These are phyloP conservation scores for Mycetomoellerius zeteki DNA, from an alignment of 1,140 invertebrate species.

Conservation along the genomic window DNA sequence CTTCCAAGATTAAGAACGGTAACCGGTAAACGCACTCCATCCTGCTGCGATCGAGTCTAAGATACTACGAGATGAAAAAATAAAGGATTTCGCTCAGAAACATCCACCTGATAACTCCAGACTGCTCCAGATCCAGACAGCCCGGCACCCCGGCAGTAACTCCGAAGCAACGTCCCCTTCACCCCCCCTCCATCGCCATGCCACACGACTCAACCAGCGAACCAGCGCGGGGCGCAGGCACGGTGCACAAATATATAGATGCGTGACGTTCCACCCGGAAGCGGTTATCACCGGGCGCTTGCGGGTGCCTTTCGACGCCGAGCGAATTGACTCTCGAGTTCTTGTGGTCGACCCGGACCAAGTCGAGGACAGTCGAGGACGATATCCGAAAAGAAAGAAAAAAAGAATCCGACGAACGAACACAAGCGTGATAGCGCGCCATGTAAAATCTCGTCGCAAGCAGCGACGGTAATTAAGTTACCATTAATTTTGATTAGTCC, in stretches of 20 bases:
- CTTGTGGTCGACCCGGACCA: not conserved
- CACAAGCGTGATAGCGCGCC: not conserved
- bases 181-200: too few relatives aligned
- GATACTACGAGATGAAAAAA: conserved; percentile 57
- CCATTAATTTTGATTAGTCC: not conserved
- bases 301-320: not conserved
- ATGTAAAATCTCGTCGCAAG: not conserved
- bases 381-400: not conserved
- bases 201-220: too few relatives aligned
- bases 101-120: conserved; percentile 5
- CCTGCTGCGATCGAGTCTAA: conserved; percentile 32
- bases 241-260: too few relatives aligned
- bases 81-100: not conserved
- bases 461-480: not conserved
- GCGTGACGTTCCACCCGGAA: not conserved
- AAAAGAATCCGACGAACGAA: not conserved
- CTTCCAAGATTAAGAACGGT: conserved; percentile 94
- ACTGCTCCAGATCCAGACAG: not conserved
- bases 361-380: not conserved
- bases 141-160: not conserved
- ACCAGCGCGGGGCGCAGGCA: too few relatives aligned
- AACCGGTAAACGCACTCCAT: conserved; percentile 94
- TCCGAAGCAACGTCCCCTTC: not conserved
- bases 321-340: not conserved
- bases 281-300: too few relatives aligned